phyloP scores from a whole-genome alignment of 2,113 vertebrate genomes.

The Dipodomys ordii region DNA sequence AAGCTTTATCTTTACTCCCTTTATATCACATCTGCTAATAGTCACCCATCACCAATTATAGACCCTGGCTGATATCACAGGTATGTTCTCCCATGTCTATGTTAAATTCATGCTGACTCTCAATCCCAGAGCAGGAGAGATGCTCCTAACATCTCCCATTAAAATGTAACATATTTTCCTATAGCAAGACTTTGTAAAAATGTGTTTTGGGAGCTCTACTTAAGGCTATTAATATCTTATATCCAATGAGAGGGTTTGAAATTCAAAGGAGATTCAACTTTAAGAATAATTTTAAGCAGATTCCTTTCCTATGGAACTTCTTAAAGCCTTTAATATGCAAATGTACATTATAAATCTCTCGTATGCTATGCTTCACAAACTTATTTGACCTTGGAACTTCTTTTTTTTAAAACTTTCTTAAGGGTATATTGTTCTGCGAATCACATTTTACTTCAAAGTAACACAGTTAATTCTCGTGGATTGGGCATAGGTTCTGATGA shows the following conservation, averaged over 20 bases:
- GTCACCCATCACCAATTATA: neutral
- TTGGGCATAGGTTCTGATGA: neutral
- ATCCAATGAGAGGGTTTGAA: constrained; percentile 52
- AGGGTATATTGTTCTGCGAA: constrained; percentile 33
- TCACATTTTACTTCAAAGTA: constrained; percentile 27
- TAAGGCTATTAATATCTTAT: constrained; percentile 53
- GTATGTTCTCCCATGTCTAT: neutral
- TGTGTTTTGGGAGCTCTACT: constrained; percentile 35
- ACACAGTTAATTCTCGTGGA: neutral
- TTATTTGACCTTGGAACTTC: constrained; percentile 63
- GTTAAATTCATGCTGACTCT: neutral
- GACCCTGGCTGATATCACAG: neutral
- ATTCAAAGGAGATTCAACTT: constrained; percentile 61
- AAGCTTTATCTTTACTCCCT: neutral
- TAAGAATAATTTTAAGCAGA: constrained; percentile 60
- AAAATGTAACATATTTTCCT: constrained; percentile 3
- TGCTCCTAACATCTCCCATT: neutral
- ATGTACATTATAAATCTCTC: constrained; percentile 51
- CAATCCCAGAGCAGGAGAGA: neutral
- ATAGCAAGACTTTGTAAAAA: neutral
- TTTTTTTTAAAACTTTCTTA: constrained; percentile 42
- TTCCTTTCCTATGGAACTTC: constrained; percentile 68
- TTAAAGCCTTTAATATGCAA: constrained; percentile 74
- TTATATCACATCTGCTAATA: neutral
- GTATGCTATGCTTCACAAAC: constrained; percentile 44